These are phyloP conservation scores for Villa cingulata DNA, from an alignment of 2,888 invertebrate genomes.

Conservation along the genomic window DNA sequence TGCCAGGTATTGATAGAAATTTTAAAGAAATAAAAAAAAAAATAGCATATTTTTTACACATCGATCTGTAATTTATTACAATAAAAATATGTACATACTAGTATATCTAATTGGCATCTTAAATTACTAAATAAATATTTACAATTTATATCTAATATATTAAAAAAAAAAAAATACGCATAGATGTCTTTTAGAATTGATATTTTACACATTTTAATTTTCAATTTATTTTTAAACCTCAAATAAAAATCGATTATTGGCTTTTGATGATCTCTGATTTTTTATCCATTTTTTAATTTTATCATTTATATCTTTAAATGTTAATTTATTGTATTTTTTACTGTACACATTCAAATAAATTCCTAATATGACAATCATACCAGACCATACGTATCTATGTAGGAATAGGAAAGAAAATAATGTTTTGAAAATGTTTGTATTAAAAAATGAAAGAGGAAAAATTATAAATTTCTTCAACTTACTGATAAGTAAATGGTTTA, in stretches of 20 bases:
- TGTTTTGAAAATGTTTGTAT: background rate
- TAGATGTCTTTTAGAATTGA: too few species aligned
- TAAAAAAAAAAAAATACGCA: too few species aligned
- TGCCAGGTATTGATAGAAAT: too few species aligned
- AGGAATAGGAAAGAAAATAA: constrained; percentile 2
- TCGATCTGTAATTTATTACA: too few species aligned
- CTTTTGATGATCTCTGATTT: background rate
- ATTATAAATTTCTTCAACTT: too few species aligned
- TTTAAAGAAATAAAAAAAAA: too few species aligned
- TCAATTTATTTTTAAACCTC: constrained; percentile 6
- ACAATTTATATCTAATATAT: too few species aligned
- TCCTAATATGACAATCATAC: constrained; percentile 71
- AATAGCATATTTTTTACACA: too few species aligned
- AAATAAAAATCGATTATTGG: constrained; percentile 5
- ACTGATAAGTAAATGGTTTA: constrained; percentile 89
- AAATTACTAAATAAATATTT: too few species aligned
- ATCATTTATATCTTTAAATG: constrained; percentile 16
- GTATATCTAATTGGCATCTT: too few species aligned
- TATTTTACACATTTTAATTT: too few species aligned
- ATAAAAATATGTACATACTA: too few species aligned
- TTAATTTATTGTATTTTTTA: constrained; percentile 48
- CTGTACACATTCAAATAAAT: constrained; percentile 90
- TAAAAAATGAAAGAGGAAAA: background rate
- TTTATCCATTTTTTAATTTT: constrained; percentile 4
- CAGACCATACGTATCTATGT: constrained; percentile 80